These are phyloP conservation scores for Folsomia manolachei DNA, from an alignment of 2,888 invertebrate genomes.

Conservation along the genomic window DNA sequence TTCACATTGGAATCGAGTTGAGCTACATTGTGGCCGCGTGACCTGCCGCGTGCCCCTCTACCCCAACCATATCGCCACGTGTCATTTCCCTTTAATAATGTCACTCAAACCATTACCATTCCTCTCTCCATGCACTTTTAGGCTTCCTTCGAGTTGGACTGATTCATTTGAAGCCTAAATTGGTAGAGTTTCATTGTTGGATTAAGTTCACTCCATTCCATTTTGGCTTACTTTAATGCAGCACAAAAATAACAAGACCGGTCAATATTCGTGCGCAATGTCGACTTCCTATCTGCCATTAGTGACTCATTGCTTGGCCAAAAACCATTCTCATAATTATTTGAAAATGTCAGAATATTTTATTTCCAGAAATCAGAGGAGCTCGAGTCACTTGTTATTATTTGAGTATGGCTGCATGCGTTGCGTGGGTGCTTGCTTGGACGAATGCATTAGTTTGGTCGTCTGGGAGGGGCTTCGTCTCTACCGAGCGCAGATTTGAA, in stretches of 20 bases:
- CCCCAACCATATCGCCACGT: background rate
- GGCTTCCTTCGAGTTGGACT: background rate
- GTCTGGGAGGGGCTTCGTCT: constrained; percentile 6
- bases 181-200: background rate
- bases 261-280: background rate
- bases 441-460: background rate
- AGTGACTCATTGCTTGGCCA: background rate
- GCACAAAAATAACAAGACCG: background rate
- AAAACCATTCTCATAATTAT: too few species aligned
- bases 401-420: too few species aligned
- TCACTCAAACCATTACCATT: background rate
- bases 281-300: background rate
- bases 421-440: too few species aligned
- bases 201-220: background rate
- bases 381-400: too few species aligned
- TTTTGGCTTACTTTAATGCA: background rate
- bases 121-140: constrained; percentile 1
- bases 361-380: too few species aligned
- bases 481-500: constrained; percentile 7
- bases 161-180: background rate
- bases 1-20: background rate
- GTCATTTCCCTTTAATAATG: constrained; percentile 6
- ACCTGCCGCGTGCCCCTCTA: constrained; percentile 8
- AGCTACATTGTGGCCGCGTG: constrained; percentile 12
- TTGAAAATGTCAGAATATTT: too few species aligned